Base-by-base conservation (phyloP, 2,797 vertebrate species). In the Stomatorhinus walkeri region DNA sequence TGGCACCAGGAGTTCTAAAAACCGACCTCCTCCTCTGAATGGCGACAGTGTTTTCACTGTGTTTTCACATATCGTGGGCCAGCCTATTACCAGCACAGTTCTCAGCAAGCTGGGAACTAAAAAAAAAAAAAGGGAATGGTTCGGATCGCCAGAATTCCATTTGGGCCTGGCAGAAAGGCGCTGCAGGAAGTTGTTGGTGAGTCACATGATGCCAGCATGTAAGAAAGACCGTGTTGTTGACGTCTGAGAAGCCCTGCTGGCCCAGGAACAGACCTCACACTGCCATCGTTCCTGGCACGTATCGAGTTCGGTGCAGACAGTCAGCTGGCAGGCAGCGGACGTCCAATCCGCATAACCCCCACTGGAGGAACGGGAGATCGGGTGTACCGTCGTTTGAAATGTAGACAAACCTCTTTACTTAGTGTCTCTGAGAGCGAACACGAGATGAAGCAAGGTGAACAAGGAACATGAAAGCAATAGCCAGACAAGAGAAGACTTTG, bases 371-470 rank as follows among this genome's bases (percentile, higher is more conserved):
- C 81, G 48, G 12, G 4, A 12, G n/a, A 90, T 61, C 59, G 8
- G 49, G 54, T 88, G 28, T 90, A 22, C 48, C 19, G 19, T 54
- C 61, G 4, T 56, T 61, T 56, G 46, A 87, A 61, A 87, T 83
- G 24, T 4, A 49, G 88, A 87, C 86, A 87, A 59, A 59, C 51
- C 76, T 83, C 89, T 61, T 89, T 56, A 61, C 51, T 83, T 48
- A 43, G 68, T 22, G 9, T 88, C 87, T 88, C 79, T 24, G 72
- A 19, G 72, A 43, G 19, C 68, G 40, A 88, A 51, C 43, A 68
- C 19, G 54, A 46, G 85, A 43, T 48, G 22, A 12, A n/a, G n/a
- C 32, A 28, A 79, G 46, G 86, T 43, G 59, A 32, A 76, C 19
- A 46, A 16, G 40, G 49, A 7, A 43, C 10, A 28, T 48, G 28